These are phyloP conservation scores for Sebastes minor DNA, from an alignment of 2,797 vertebrate genomes.

Conservation along the genomic window DNA sequence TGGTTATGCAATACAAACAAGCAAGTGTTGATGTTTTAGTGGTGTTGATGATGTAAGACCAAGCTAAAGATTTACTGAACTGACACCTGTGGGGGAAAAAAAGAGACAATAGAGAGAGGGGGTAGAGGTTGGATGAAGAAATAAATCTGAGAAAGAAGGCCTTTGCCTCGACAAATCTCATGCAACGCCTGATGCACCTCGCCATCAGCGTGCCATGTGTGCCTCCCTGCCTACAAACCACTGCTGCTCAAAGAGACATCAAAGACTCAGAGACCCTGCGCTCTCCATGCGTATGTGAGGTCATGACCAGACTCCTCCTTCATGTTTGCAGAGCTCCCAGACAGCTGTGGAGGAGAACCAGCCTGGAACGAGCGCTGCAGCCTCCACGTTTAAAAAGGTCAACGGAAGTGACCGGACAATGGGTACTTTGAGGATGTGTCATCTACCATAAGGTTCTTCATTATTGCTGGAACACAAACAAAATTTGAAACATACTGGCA, in stretches of 20 bases:
- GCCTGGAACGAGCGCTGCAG: constrained; percentile 12
- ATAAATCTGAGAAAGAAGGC: background rate
- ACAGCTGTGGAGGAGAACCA: constrained; percentile 23
- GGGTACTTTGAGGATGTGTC: background rate
- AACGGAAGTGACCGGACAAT: background rate
- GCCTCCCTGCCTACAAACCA: constrained; percentile 40
- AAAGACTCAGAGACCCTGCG: constrained; percentile 45
- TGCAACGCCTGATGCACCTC: constrained; percentile 10
- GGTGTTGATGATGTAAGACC: background rate
- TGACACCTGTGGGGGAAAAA: background rate
- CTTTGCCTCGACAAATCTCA: constrained; percentile 30
- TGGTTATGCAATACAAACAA: background rate
- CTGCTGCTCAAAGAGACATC: constrained; percentile 46
- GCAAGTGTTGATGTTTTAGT: background rate
- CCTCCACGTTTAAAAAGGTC: background rate
- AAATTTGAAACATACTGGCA: background rate
- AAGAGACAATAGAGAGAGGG: background rate
- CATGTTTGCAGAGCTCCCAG: constrained; percentile 30
- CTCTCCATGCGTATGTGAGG: constrained; percentile 30
- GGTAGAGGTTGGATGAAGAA: background rate
- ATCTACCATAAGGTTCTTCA: background rate
- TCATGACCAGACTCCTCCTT: constrained; percentile 44
- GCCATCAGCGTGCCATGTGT: constrained; percentile 62
- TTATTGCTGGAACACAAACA: constrained; percentile 3
- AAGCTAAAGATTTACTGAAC: background rate